phyloP scores from a whole-genome alignment of 2,888 invertebrate species.

The Tanytarsus gracilentus region DNA sequence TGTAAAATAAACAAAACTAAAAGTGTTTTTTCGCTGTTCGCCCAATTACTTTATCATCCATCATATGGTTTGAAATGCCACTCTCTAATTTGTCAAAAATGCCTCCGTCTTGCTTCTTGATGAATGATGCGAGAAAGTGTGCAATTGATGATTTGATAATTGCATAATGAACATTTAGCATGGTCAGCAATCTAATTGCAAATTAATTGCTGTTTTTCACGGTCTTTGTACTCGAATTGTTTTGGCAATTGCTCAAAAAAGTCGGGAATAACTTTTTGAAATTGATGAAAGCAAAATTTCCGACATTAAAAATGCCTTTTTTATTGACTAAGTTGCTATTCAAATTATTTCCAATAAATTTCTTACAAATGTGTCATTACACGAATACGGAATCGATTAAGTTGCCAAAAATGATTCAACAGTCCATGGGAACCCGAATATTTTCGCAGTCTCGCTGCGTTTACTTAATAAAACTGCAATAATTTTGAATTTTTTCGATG shows the following conservation, averaged over 20 bases:
- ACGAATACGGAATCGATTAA: too few relatives aligned
- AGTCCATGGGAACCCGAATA: too few relatives aligned
- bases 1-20: background rate
- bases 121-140: background rate
- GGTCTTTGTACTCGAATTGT: background rate
- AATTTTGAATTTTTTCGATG: too few relatives aligned
- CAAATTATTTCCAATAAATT: background rate
- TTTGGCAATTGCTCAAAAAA: background rate
- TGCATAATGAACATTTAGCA: background rate
- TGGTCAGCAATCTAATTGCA: constrained; percentile 24
- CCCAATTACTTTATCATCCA: constrained; percentile 17
- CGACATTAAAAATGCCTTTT: background rate
- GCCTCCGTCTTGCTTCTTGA: background rate
- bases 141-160: constrained; percentile 26
- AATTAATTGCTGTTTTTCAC: constrained; percentile 24
- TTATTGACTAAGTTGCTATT: background rate
- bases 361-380: too few relatives aligned
- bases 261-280: too few relatives aligned
- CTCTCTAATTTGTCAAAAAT: constrained; percentile 1
- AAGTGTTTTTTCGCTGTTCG: background rate
- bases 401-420: too few relatives aligned
- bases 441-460: too few relatives aligned
- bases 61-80: constrained; percentile 10
- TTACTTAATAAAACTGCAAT: too few relatives aligned
- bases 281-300: too few relatives aligned